Percentiles rank a stretch among this genome's conserved stretches.
Conservation (phyloP, 1,140 invertebrate genomes). For the Leucophenga varia region DNA sequence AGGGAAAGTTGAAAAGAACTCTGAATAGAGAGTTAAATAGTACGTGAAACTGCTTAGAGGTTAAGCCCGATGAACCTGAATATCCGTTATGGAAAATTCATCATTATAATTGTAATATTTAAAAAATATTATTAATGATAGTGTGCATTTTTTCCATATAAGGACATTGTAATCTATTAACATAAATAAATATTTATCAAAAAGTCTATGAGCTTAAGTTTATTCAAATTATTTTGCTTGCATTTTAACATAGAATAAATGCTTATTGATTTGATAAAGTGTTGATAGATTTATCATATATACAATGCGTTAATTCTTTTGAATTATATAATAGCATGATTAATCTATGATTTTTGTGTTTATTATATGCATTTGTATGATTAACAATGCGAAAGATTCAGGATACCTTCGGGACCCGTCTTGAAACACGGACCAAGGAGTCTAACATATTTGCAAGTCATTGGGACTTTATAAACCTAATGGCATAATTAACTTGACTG, state of each 20-base stretch:
- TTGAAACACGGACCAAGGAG: slow-evolving; percentile 94
- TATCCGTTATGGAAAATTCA: slow-evolving; percentile 30
- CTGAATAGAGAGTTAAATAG: slow-evolving; percentile 86
- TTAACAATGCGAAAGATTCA: slow-evolving; percentile 53
- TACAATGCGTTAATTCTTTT: slow-evolving; percentile 22
- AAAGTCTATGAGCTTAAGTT: slow-evolving; percentile 8
- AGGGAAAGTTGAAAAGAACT: slow-evolving; percentile 70
- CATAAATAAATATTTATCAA: slow-evolving; percentile 15
- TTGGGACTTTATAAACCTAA: slow-evolving; percentile 23
- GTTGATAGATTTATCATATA: slow-evolving; percentile 20
- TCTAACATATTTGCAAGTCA: slow-evolving; percentile 75
- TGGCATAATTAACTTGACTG: slow-evolving; percentile 19
- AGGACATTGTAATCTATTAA: slow-evolving; percentile 28
- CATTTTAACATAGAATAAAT: slow-evolving; percentile 17
- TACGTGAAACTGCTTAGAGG: slow-evolving; percentile 28
- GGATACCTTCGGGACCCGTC: slow-evolving; percentile 72
- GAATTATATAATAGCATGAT: slow-evolving; percentile 18
- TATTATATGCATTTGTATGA: slow-evolving; percentile 21
- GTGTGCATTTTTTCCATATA: slow-evolving; percentile 23
- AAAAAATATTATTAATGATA: slow-evolving; percentile 17
- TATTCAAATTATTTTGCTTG: slow-evolving; percentile 22
- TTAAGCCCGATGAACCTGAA: slow-evolving; percentile 29
- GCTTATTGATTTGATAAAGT: slow-evolving; percentile 20
- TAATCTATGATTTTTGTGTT: slow-evolving; percentile 18
- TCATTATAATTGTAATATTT: slow-evolving; percentile 22